phyloP scores from a whole-genome alignment of 1,140 invertebrate species.

The Dreissena rostriformis region DNA sequence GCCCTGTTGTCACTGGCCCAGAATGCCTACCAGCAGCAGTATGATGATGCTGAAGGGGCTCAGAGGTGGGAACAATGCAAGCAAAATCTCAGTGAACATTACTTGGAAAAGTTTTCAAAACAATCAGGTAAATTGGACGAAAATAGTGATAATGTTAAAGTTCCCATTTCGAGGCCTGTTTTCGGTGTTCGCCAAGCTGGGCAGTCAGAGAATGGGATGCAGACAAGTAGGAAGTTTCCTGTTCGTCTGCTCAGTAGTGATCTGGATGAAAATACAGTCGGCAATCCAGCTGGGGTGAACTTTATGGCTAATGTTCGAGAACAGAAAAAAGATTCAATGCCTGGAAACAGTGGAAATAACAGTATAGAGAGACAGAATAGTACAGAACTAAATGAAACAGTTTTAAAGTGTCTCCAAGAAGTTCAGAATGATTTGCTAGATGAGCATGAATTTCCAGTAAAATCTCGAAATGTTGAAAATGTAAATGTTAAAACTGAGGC shows the following conservation, averaged over 20 bases:
- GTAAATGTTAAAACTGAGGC: neutral
- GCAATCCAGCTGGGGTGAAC: neutral
- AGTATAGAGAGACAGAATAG: neutral
- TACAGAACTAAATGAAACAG: conserved; percentile 42
- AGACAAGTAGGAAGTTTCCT: conserved; percentile 29
- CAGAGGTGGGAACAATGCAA: conserved; percentile 46
- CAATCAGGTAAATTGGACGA: neutral
- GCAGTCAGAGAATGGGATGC: neutral
- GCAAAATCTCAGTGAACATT: conserved; percentile 38
- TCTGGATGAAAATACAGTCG: conserved; percentile 16
- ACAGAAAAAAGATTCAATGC: neutral
- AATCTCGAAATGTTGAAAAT: neutral
- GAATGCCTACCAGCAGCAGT: conserved; percentile 41
- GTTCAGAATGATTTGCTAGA: conserved; percentile 27
- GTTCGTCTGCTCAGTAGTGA: conserved; percentile 37
- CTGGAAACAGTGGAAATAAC: neutral
- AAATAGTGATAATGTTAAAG: neutral
- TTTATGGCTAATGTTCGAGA: neutral
- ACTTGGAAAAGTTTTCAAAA: conserved; percentile 20
- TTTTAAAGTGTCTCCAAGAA: conserved; percentile 47
- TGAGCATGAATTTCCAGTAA: conserved; percentile 23
- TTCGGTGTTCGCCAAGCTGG: conserved; percentile 29
- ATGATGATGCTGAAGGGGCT: conserved; percentile 45
- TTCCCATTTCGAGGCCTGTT: neutral
- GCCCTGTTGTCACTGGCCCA: conserved; percentile 34